Percentiles rank a stretch among this genome's conserved stretches.
Evolutionary conservation across 2,797 vertebrate species (phyloP).

Genomic region (Girardinus metallicus): DNA sequence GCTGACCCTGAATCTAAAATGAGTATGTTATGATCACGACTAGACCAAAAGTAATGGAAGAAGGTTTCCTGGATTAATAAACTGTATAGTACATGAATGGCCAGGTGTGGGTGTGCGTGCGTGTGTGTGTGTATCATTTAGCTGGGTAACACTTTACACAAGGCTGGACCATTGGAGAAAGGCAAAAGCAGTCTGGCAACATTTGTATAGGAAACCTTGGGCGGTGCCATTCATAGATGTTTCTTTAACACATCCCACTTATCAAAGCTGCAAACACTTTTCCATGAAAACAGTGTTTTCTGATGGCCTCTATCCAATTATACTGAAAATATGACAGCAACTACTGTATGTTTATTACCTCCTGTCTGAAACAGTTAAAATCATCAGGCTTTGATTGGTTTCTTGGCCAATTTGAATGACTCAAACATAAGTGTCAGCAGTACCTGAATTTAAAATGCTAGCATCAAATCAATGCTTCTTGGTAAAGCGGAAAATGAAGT

Average conservation of each 20-base stretch:
- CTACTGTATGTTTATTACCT: neutral
- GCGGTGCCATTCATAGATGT: neutral
- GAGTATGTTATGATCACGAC: neutral
- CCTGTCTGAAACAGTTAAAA: neutral
- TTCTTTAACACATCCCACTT: neutral
- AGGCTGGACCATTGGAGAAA: neutral
- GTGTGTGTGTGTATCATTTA: neutral
- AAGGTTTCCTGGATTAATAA: neutral
- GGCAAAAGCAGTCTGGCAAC: neutral
- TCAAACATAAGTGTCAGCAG: neutral
- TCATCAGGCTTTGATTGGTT: neutral
- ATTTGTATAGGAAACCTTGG: neutral
- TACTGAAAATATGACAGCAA: neutral
- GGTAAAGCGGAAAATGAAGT: neutral
- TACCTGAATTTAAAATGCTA: neutral
- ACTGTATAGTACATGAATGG: neutral
- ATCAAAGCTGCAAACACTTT: neutral
- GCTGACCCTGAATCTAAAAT: constrained; percentile 1
- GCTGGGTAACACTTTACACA: neutral
- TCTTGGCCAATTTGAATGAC: neutral
- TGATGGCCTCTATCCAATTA: neutral
- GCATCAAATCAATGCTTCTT: neutral
- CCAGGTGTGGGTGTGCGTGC: too few relatives aligned
- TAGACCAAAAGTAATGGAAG: neutral
- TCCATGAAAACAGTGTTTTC: neutral